Evolutionary conservation across 1,140 invertebrate genomes (phyloP).

Genomic region (Papilio polyxenes): DNA sequence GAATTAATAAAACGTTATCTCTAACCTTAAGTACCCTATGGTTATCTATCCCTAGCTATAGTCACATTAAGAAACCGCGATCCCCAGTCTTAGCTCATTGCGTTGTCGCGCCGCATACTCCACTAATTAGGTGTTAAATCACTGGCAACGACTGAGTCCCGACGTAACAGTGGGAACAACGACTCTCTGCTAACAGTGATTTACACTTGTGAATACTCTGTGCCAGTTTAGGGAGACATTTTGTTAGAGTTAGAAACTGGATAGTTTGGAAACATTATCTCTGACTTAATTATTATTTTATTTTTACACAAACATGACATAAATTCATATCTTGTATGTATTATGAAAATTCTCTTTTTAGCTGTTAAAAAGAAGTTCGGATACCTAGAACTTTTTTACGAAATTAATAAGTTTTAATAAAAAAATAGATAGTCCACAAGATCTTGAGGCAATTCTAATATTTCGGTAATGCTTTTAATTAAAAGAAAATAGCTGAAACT

Average conservation of each 20-base stretch:
- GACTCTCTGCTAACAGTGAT: conserved; percentile 62
- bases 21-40: conserved; percentile 1
- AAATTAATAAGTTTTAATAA: neutral
- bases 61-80: neutral
- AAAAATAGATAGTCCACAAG: neutral
- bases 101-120: conserved; percentile 47
- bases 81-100: conserved; percentile 34
- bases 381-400: neutral
- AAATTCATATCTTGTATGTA: neutral
- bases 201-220: conserved; percentile 62
- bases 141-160: conserved; percentile 64
- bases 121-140: conserved; percentile 77
- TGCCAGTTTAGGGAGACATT: conserved; percentile 38
- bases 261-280: neutral
- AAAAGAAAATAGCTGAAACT: no score
- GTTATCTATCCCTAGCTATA: neutral
- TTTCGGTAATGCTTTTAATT: neutral
- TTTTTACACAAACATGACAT: neutral
- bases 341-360: no score
- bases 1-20: neutral
- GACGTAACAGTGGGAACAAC: conserved; percentile 44
- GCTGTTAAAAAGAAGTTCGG: no score
- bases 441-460: neutral
- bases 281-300: neutral
- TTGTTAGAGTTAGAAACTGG: conserved; percentile 37